phyloP scores from a whole-genome alignment of 2,113 vertebrate species.

The Meriones unguiculatus region DNA sequence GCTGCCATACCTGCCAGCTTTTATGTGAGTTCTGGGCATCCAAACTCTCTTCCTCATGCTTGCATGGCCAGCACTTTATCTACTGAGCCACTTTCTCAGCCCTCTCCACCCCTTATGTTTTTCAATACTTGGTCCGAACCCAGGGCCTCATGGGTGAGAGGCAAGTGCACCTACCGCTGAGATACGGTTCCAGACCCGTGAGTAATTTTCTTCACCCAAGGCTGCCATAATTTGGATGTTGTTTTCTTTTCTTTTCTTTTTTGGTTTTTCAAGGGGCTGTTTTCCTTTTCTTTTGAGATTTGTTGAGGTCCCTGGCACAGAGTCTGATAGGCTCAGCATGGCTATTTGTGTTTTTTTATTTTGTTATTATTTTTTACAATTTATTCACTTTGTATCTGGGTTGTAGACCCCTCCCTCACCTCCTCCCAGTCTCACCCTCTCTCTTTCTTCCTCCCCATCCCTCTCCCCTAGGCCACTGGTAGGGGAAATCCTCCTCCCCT shows the following conservation, averaged over 20 bases:
- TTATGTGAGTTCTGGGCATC: neutral
- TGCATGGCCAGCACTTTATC: neutral
- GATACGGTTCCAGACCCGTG: neutral
- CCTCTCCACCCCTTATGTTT: neutral
- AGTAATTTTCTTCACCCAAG: neutral
- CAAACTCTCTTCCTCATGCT: neutral
- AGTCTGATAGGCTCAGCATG: neutral
- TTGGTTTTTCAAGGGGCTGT: neutral
- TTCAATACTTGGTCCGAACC: neutral
- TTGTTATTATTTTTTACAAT: too few species aligned
- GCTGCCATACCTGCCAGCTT: neutral
- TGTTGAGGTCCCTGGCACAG: neutral
- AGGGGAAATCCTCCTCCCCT: too few species aligned
- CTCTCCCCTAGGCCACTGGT: too few species aligned
- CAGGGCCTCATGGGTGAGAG: neutral
- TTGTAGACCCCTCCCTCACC: too few species aligned
- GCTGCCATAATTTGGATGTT: neutral
- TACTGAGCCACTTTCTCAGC: neutral
- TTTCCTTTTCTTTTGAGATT: slow-evolving; percentile 1
- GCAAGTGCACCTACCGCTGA: neutral
- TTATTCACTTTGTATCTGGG: too few species aligned
- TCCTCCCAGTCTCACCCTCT: too few species aligned
- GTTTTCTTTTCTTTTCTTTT: slow-evolving; percentile 6
- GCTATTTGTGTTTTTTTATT: neutral
- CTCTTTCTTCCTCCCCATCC: too few species aligned